A percentile compares a stretch with the other conserved stretches of the same genome.
These are phyloP conservation scores for Amphipoea lucens DNA, from an alignment of 2,888 invertebrate species.

Conservation along the genomic window DNA sequence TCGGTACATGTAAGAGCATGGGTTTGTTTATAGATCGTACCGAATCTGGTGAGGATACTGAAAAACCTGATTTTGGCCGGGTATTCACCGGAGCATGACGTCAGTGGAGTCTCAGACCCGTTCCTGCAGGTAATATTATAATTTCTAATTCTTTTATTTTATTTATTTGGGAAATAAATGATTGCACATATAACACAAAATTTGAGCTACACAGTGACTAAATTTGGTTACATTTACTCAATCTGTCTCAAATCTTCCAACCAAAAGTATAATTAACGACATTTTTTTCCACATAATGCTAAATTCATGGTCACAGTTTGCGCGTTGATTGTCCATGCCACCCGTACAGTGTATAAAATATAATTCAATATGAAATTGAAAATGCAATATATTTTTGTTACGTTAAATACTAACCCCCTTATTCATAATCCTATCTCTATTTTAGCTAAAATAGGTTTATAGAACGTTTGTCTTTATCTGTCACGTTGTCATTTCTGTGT, in stretches of 20 bases:
- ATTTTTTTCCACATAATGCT: not conserved
- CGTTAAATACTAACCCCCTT: not conserved
- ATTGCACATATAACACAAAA: not conserved
- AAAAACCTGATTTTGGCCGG: conserved; percentile 99
- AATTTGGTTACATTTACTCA: not conserved
- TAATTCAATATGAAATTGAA: not conserved
- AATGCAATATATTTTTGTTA: not conserved
- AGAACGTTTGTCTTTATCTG: too few species aligned
- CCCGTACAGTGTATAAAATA: not conserved
- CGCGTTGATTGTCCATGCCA: too few species aligned
- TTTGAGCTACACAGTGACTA: not conserved
- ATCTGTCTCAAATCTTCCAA: too few species aligned
- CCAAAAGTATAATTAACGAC: not conserved
- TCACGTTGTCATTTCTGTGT: too few species aligned
- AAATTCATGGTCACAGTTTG: too few species aligned
- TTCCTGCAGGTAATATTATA: conserved; percentile 95
- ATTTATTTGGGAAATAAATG: not conserved
- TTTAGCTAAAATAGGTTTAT: too few species aligned
- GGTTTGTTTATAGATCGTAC: conserved; percentile 95
- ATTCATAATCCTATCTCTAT: too few species aligned
- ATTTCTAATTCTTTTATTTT: not conserved
- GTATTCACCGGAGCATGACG: conserved; percentile 99
- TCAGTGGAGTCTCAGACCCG: conserved; percentile 99
- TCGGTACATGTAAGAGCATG: conserved; percentile 60
- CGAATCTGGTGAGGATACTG: conserved; percentile 99